A percentile compares a stretch with the other conserved stretches of the same genome.
Evolutionary conservation across 2,113 vertebrate genomes (phyloP).

Genomic region (Halcyon malimbica): DNA sequence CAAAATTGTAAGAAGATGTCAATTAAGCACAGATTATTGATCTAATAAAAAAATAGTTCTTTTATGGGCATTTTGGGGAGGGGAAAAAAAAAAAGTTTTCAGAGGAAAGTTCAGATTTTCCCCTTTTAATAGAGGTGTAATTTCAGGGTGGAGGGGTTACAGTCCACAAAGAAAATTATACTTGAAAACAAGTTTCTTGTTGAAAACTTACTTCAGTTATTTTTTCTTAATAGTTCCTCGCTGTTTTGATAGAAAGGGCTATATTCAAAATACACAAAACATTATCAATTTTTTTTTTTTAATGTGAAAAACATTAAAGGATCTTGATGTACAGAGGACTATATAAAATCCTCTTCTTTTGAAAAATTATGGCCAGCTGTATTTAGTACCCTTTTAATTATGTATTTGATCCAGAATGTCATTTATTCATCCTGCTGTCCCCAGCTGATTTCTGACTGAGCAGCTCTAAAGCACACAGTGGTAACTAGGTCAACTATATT

Average conservation of each 20-base stretch:
- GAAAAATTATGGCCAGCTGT: slow-evolving; percentile 38
- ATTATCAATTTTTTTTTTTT: background rate
- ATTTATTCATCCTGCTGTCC: slow-evolving; percentile 35
- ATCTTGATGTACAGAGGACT: background rate
- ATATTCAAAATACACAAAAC: background rate
- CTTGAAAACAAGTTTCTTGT: background rate
- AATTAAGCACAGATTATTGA: background rate
- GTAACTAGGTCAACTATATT: slow-evolving; percentile 44
- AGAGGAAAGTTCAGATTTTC: background rate
- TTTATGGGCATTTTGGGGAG: background rate
- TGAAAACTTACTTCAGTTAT: background rate
- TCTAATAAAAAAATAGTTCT: background rate
- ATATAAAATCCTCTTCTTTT: slow-evolving; percentile 27
- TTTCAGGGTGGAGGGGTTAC: background rate
- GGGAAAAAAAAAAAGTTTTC: background rate
- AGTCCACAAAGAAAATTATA: background rate
- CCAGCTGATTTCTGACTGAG: slow-evolving; percentile 50
- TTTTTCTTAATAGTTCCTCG: background rate
- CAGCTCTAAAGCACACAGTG: background rate
- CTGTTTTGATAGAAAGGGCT: background rate
- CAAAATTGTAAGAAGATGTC: background rate
- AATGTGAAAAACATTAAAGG: background rate
- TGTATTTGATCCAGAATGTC: slow-evolving; percentile 35
- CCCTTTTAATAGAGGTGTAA: background rate
- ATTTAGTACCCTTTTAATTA: slow-evolving; percentile 53